Evolutionary conservation across 2,113 vertebrate species (phyloP).

Genomic region (Balaeniceps rex): DNA sequence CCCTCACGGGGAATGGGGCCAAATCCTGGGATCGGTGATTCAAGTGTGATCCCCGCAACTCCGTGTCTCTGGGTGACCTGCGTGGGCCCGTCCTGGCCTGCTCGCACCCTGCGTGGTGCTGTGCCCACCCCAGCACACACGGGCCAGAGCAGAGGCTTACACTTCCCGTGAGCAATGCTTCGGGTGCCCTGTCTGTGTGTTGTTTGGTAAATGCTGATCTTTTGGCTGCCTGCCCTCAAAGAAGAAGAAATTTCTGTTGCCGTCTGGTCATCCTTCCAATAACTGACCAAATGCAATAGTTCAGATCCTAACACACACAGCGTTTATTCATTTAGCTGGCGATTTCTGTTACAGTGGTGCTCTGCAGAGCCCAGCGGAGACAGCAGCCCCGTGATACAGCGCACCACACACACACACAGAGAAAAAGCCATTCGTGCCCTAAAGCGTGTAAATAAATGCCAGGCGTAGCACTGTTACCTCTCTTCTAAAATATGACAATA

Average conservation of each 20-base stretch:
- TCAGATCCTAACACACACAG: neutral
- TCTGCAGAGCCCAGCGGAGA: neutral
- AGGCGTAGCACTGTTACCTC: neutral
- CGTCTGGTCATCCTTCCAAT: neutral
- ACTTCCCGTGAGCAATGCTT: neutral
- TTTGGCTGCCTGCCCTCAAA: neutral
- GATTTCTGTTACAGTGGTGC: neutral
- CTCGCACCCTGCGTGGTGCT: neutral
- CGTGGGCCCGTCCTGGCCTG: neutral
- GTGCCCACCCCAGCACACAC: rapidly evolving
- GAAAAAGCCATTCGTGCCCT: neutral
- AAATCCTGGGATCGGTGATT: neutral
- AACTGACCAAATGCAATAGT: neutral
- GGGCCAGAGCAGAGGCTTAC: neutral
- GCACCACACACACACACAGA: neutral
- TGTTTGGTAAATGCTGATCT: neutral
- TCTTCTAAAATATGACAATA: neutral
- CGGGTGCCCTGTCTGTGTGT: neutral
- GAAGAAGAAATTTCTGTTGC: neutral
- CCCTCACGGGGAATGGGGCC: neutral
- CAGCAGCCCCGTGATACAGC: neutral
- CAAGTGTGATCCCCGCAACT: rapidly evolving
- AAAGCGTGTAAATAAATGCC: neutral
- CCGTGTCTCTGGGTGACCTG: neutral
- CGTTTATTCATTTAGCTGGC: neutral